phyloP scores from a whole-genome alignment of 2,888 invertebrate species.

The Lycocerus yunnanus region DNA sequence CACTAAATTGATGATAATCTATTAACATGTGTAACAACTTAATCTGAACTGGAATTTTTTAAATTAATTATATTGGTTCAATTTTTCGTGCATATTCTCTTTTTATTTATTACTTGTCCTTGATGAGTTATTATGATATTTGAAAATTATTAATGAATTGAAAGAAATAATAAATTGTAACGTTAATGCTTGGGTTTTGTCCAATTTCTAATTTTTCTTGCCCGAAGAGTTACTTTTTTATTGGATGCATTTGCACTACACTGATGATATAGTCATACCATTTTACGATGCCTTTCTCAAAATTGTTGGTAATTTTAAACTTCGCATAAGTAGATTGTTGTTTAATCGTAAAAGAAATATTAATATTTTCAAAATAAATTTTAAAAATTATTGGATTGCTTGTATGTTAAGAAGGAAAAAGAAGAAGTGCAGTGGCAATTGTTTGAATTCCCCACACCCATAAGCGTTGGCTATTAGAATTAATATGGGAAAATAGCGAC shows the following conservation, averaged over 20 bases:
- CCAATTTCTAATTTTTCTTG: background rate
- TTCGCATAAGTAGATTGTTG: no score
- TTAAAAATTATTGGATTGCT: no score
- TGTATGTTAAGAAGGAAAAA: background rate
- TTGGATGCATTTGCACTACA: background rate
- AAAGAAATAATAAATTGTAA: background rate
- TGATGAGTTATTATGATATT: background rate
- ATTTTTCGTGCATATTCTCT: background rate
- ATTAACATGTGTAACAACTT: background rate
- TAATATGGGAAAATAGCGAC: constrained; percentile 2
- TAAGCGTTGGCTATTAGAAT: constrained; percentile 2
- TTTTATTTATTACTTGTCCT: background rate
- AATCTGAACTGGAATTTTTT: background rate
- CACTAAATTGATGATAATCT: background rate
- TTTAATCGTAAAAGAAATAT: no score
- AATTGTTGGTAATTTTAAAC: background rate
- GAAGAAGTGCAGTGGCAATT: background rate
- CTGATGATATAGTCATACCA: background rate
- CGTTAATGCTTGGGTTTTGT: background rate
- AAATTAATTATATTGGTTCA: background rate
- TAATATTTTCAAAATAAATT: no score
- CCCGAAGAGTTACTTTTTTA: background rate
- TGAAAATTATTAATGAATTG: background rate
- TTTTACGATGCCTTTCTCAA: background rate
- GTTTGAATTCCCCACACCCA: background rate